These are phyloP conservation scores for Shargacucullia verbasci DNA, from an alignment of 2,888 invertebrate genomes.

Conservation along the genomic window DNA sequence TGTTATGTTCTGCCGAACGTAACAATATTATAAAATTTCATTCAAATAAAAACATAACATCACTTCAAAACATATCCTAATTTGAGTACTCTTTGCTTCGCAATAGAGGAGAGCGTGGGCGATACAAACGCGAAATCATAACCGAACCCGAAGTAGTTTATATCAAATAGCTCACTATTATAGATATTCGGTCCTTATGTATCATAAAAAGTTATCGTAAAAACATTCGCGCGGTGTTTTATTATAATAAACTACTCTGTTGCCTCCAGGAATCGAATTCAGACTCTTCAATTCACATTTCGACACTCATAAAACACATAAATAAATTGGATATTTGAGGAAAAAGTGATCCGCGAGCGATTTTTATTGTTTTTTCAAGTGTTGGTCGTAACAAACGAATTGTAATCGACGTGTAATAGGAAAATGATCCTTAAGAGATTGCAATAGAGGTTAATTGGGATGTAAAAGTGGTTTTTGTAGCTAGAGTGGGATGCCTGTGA, in stretches of 20 bases:
- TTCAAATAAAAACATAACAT: conserved; percentile 12
- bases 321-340: conserved; percentile 67
- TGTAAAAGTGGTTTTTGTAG: conserved; percentile 37
- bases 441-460: conserved; percentile 36
- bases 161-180: conserved; percentile 47
- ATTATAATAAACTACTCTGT: conserved; percentile 57
- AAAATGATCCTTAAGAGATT: conserved; percentile 40
- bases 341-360: conserved; percentile 60
- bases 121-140: conserved; percentile 34
- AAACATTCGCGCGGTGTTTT: conserved; percentile 54
- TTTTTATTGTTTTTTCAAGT: conserved; percentile 69
- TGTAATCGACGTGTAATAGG: conserved; percentile 20
- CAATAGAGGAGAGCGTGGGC: conserved; percentile 8
- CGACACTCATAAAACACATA: conserved; percentile 65
- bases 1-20: no score
- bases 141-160: conserved; percentile 34
- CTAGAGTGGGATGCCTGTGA: conserved; percentile 65
- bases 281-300: conserved; percentile 61
- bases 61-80: conserved; percentile 22
- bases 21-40: no score
- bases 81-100: conserved; percentile 13
- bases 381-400: conserved; percentile 49
- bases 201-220: conserved; percentile 57
- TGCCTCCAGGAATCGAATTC: conserved; percentile 53
- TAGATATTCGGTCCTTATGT: conserved; percentile 46